These are phyloP conservation scores for Caenorhabditis sp. DNA, from an alignment of 2,888 invertebrate species.

Conservation along the genomic window DNA sequence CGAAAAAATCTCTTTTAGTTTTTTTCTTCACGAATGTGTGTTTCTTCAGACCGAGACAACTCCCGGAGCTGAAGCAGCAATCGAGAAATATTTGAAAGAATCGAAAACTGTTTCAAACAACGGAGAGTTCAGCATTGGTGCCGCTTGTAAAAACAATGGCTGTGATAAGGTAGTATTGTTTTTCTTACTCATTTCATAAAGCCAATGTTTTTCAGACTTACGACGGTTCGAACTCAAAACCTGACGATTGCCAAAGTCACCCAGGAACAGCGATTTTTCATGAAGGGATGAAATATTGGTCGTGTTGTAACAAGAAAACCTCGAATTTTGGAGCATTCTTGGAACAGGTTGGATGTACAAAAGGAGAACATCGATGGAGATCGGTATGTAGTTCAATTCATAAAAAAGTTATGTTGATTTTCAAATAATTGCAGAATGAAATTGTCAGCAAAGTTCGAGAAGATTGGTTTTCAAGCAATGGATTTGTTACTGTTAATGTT, in stretches of 20 bases:
- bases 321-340: slow-evolving; percentile 92
- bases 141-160: slow-evolving; percentile 60
- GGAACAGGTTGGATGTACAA: slow-evolving; percentile 87
- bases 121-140: slow-evolving; percentile 49
- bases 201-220: slow-evolving; percentile 13
- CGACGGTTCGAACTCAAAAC: slow-evolving; percentile 13
- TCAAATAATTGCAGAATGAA: slow-evolving; percentile 53
- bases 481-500: slow-evolving; percentile 62
- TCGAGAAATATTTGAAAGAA: slow-evolving; percentile 40
- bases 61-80: slow-evolving; percentile 37
- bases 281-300: slow-evolving; percentile 69
- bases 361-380: slow-evolving; percentile 86
- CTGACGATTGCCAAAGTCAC: slow-evolving; percentile 21
- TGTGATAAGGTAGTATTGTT: slow-evolving; percentile 46
- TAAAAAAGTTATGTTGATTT: background rate
- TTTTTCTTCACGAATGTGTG: too few species aligned
- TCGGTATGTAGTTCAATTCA: slow-evolving; percentile 72
- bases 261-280: slow-evolving; percentile 48
- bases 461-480: slow-evolving; percentile 67
- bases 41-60: slow-evolving; percentile 40
- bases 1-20: background rate
- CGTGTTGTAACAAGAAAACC: slow-evolving; percentile 88
- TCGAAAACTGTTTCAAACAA: slow-evolving; percentile 6
- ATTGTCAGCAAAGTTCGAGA: slow-evolving; percentile 64
- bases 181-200: background rate